Conservation (phyloP, 2,113 vertebrate genomes). For the Oreamnos americanus region DNA sequence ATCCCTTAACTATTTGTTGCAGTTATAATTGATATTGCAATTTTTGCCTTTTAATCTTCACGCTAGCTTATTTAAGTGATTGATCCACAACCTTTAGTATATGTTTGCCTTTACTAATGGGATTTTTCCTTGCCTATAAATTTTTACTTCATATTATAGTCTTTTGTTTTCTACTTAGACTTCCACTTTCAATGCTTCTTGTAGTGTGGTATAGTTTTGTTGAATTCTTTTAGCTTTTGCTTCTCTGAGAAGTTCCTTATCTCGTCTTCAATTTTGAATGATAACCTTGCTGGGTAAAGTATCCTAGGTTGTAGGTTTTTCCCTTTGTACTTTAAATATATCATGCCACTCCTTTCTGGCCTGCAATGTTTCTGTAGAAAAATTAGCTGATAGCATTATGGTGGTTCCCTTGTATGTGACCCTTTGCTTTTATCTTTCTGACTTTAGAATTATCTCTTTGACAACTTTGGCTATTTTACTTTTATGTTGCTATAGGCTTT, state of each 20-base stretch:
- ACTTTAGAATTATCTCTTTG: not conserved
- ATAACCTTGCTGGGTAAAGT: not conserved
- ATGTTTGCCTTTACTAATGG: not conserved
- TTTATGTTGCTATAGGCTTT: not conserved
- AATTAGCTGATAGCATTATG: not conserved
- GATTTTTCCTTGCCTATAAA: not conserved
- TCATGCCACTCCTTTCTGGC: not conserved
- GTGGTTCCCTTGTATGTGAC: not conserved
- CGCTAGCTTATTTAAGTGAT: not conserved
- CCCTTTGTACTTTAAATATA: not conserved
- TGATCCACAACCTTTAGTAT: not conserved
- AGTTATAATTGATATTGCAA: not conserved
- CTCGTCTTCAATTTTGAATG: not conserved
- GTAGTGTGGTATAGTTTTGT: not conserved
- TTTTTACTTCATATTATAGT: not conserved
- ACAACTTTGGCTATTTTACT: not conserved
- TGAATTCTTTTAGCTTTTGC: not conserved
- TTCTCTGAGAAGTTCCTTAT: not conserved
- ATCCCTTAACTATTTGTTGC: not conserved
- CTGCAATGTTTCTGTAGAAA: not conserved
- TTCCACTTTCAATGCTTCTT: not conserved
- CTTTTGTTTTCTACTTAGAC: not conserved
- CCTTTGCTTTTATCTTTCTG: not conserved
- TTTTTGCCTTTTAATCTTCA: not conserved
- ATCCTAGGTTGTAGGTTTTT: not conserved